phyloP scores from a whole-genome alignment of 2,113 vertebrate genomes.

The Melanocharis versteri region DNA sequence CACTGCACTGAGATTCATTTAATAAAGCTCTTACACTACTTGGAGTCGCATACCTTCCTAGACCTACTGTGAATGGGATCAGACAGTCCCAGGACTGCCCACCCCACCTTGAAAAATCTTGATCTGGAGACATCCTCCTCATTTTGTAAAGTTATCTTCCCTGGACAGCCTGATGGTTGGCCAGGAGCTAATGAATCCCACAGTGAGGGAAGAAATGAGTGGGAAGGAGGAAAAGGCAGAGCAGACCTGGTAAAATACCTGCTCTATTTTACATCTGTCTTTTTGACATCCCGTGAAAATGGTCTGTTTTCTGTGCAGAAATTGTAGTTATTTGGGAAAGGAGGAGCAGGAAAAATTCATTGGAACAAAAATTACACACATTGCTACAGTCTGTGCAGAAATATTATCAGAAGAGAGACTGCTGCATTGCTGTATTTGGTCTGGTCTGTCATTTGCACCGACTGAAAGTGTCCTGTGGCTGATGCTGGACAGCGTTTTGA shows the following conservation, averaged over 20 bases:
- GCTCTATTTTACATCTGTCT: neutral
- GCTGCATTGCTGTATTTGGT: neutral
- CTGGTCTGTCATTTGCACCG: neutral
- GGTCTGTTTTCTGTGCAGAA: neutral
- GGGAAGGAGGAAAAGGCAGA: neutral
- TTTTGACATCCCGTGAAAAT: neutral
- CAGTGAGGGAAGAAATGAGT: neutral
- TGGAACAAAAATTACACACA: neutral
- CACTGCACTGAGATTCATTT: neutral
- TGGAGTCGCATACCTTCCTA: rapidly evolving
- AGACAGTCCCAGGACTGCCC: neutral
- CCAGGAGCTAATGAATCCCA: neutral
- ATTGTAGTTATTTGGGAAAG: neutral
- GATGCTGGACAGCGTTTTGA: neutral
- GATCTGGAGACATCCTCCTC: neutral
- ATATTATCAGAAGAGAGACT: neutral
- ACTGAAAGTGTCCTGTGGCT: neutral
- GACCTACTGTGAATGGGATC: neutral
- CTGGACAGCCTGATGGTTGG: neutral
- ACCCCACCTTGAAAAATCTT: neutral
- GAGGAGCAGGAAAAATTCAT: neutral
- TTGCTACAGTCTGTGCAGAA: neutral
- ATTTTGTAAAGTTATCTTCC: neutral
- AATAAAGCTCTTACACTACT: neutral
- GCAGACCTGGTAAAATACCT: neutral